Conservation (phyloP, 1,140 invertebrate genomes). For the Papilio glaucus region DNA sequence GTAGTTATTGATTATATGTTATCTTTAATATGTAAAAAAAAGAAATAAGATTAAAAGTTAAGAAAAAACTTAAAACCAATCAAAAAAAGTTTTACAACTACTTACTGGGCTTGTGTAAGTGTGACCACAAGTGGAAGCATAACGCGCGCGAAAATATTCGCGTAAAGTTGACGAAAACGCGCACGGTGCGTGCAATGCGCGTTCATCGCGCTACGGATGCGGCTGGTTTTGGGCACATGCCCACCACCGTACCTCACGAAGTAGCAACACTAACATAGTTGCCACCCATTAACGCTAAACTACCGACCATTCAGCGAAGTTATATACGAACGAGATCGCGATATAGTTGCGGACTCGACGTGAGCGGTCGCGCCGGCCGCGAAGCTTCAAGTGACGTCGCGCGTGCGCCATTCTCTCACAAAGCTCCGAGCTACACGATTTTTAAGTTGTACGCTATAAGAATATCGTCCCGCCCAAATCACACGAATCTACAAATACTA, state of each 20-base stretch:
- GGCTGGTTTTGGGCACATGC: slow-evolving; percentile 58
- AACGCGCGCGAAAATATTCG: slow-evolving; percentile 48
- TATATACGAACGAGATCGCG: slow-evolving; percentile 58
- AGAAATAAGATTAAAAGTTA: too few species aligned
- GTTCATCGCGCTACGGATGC: slow-evolving; percentile 68
- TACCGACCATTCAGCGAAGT: background rate
- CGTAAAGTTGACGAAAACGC: slow-evolving; percentile 56
- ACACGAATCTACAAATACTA: slow-evolving; percentile 19
- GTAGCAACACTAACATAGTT: slow-evolving; percentile 22
- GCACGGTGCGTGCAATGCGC: slow-evolving; percentile 60
- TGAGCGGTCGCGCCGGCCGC: slow-evolving; percentile 66
- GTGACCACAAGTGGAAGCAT: slow-evolving; percentile 56
- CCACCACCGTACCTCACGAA: slow-evolving; percentile 49
- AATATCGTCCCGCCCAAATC: slow-evolving; percentile 44
- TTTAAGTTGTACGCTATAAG: slow-evolving; percentile 41
- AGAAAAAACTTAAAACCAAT: background rate
- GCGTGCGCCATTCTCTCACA: slow-evolving; percentile 68
- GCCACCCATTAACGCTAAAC: too few species aligned
- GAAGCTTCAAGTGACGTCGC: slow-evolving; percentile 72
- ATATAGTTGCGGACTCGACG: slow-evolving; percentile 49
- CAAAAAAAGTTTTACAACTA: slow-evolving; percentile 36
- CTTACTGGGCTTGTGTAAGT: slow-evolving; percentile 67
- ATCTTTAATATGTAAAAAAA: too few species aligned
- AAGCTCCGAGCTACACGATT: slow-evolving; percentile 36
- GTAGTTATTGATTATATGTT: too few species aligned